These are phyloP conservation scores for Tragopan temminckii DNA, from an alignment of 2,797 vertebrate species.

Conservation along the genomic window DNA sequence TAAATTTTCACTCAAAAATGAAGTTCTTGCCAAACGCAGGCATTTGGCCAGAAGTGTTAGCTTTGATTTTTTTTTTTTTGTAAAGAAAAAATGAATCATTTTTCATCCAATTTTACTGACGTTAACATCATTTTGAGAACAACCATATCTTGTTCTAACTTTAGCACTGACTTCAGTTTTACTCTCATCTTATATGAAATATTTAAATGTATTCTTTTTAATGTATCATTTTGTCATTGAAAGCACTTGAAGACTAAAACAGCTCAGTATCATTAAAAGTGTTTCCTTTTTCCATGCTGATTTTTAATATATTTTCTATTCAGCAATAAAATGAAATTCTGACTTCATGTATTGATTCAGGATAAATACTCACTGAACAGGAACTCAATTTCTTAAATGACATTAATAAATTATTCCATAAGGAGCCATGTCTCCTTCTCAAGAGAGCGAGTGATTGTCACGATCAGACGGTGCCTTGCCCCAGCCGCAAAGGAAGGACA, in stretches of 20 bases:
- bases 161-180: background rate
- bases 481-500: background rate
- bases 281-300: constrained; percentile 11
- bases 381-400: constrained; percentile 61
- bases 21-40: background rate
- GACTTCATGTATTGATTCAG: constrained; percentile 64
- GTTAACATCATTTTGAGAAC: background rate
- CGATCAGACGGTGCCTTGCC: background rate
- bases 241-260: constrained; percentile 8
- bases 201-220: constrained; percentile 13
- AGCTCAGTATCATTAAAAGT: background rate
- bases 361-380: constrained; percentile 49
- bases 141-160: background rate
- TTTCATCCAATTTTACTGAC: background rate
- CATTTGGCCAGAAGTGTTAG: background rate
- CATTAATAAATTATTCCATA: constrained; percentile 37
- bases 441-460: background rate
- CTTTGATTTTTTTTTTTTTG: background rate
- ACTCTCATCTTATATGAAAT: background rate
- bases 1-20: background rate
- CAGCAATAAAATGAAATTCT: constrained; percentile 40
- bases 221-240: background rate
- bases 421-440: constrained; percentile 2
- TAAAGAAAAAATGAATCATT: background rate
- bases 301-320: constrained; percentile 37